Evolutionary conservation across 2,888 invertebrate species (phyloP).

Genomic region (Leucoma salicis): DNA sequence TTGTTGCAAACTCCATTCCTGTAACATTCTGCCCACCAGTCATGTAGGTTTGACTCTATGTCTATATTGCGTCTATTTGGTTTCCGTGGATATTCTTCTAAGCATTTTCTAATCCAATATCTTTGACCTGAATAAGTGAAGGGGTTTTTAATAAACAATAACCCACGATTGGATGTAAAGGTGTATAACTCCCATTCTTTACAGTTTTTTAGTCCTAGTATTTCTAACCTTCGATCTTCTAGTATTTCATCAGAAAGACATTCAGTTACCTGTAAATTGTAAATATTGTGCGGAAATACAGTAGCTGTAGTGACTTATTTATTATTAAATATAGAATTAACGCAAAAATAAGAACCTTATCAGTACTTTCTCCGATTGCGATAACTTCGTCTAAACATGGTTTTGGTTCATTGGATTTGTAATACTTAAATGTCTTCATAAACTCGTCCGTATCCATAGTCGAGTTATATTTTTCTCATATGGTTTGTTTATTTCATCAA

Average conservation of each 20-base stretch:
- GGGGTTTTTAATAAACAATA: constrained; percentile 91
- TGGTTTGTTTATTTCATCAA: too few relatives aligned
- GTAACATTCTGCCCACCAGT: constrained; percentile 86
- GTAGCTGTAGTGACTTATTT: too few relatives aligned
- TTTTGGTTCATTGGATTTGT: constrained; percentile 85
- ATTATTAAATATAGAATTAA: too few relatives aligned
- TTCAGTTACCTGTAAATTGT: background rate
- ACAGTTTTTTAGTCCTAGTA: constrained; percentile 49
- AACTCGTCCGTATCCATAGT: constrained; percentile 66
- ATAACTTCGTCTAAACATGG: constrained; percentile 85
- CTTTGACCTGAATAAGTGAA: constrained; percentile 90
- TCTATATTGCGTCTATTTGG: constrained; percentile 89
- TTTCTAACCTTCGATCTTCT: constrained; percentile 43
- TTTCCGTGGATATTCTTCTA: constrained; percentile 88
- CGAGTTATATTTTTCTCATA: constrained; percentile 22
- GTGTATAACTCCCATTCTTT: constrained; percentile 84
- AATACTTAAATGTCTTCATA: constrained; percentile 89
- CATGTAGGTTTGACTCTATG: constrained; percentile 59
- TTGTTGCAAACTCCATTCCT: constrained; percentile 59
- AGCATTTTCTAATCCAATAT: constrained; percentile 91
- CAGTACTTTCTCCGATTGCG: constrained; percentile 60
- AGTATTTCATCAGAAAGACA: constrained; percentile 9
- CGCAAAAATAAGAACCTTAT: constrained; percentile 43
- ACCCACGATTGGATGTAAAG: constrained; percentile 85
- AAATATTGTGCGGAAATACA: background rate